Percentiles rank a stretch among this genome's conserved stretches.
Evolutionary conservation across 2,888 invertebrate genomes (phyloP).

Genomic region (Acanthosepion lycidas): DNA sequence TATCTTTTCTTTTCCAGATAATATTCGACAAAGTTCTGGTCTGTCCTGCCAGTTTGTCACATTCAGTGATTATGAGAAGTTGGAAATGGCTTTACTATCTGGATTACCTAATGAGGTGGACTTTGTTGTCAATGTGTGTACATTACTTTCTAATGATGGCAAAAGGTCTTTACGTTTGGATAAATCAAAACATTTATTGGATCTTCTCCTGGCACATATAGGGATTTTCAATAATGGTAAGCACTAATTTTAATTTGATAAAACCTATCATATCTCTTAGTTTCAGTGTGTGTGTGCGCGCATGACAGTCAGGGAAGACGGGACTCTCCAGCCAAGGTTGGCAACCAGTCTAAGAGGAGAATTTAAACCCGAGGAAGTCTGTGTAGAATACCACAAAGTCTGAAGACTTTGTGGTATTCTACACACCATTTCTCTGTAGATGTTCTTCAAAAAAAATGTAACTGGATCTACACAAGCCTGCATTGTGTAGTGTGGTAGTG

Average conservation of each 20-base stretch:
- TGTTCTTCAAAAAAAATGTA: too few relatives aligned
- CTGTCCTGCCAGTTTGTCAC: constrained; percentile 80
- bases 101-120: constrained; percentile 99
- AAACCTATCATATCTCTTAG: background rate
- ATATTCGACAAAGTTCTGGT: constrained; percentile 79
- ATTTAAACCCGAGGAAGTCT: too few relatives aligned
- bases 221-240: constrained; percentile 92
- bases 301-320: background rate
- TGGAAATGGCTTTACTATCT: constrained; percentile 92
- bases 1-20: constrained; percentile 60
- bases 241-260: constrained; percentile 51
- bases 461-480: too few relatives aligned
- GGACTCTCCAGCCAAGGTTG: too few relatives aligned
- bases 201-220: constrained; percentile 92
- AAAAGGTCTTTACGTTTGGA: constrained; percentile 89
- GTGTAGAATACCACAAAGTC: too few relatives aligned
- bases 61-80: constrained; percentile 83
- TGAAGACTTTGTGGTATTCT: too few relatives aligned
- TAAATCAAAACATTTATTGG: constrained; percentile 89
- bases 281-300: background rate
- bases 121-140: constrained; percentile 97
- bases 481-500: too few relatives aligned
- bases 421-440: too few relatives aligned
- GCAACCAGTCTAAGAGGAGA: too few relatives aligned
- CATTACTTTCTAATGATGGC: constrained; percentile 93